These are phyloP conservation scores for Pipa parva DNA, from an alignment of 2,113 vertebrate species.

Conservation along the genomic window DNA sequence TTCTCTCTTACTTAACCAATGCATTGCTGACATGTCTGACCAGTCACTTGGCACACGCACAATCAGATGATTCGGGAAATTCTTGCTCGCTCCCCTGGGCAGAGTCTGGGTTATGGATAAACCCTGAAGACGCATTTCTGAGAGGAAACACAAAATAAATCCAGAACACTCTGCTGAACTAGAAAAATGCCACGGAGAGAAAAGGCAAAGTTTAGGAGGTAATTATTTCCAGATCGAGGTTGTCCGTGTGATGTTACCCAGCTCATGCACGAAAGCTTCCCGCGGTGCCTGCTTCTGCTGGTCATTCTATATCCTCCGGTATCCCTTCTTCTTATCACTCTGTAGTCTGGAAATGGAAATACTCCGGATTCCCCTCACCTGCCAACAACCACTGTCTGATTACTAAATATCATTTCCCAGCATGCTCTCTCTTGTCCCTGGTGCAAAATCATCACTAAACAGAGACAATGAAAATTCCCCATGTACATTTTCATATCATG, in stretches of 20 bases:
- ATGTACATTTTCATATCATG: too few species aligned
- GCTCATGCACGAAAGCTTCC: too few species aligned
- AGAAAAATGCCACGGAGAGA: neutral
- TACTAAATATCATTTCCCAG: neutral
- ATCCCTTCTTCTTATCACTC: neutral
- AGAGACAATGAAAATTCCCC: too few species aligned
- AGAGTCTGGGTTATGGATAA: neutral
- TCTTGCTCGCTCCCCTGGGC: neutral
- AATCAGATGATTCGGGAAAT: slow-evolving; percentile 33
- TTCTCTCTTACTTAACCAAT: slow-evolving; percentile 10
- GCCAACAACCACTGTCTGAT: slow-evolving; percentile 7
- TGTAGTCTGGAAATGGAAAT: neutral
- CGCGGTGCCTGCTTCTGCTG: neutral
- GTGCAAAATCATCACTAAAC: too few species aligned
- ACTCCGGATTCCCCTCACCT: neutral
- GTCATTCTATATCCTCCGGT: neutral
- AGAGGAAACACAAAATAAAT: slow-evolving; percentile 15
- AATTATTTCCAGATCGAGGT: slow-evolving; percentile 8
- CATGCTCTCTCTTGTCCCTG: neutral
- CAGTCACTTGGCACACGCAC: slow-evolving; percentile 49
- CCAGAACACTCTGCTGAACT: neutral
- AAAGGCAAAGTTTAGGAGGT: neutral
- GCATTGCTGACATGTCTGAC: slow-evolving; percentile 39
- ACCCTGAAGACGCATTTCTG: neutral
- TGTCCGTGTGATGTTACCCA: neutral